These are phyloP conservation scores for Parazoanthus darwini DNA, from an alignment of 92 coral and sea anemone species.

Conservation along the genomic window DNA sequence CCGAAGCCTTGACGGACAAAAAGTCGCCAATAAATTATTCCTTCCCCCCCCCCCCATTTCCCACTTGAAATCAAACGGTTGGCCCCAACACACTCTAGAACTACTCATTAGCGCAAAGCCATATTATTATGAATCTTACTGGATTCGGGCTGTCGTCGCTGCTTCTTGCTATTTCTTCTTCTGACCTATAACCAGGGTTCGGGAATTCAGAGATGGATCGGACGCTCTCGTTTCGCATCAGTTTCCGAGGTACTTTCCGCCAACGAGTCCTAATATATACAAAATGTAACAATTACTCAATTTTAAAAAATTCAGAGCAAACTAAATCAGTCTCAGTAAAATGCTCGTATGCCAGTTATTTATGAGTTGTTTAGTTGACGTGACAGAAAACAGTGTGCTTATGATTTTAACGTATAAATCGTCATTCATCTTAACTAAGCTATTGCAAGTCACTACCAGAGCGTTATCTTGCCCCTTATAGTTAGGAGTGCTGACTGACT, in stretches of 20 bases:
- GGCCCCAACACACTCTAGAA: too few relatives aligned
- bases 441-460: too few relatives aligned
- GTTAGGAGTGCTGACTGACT: too few relatives aligned
- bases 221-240: constrained; percentile 27
- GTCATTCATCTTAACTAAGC: too few relatives aligned
- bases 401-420: not conserved
- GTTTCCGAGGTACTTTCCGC: not conserved
- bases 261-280: constrained; percentile 9
- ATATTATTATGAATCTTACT: not conserved
- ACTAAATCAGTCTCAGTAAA: too few relatives aligned
- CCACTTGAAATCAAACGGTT: too few relatives aligned
- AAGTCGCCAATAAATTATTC: too few relatives aligned
- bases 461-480: too few relatives aligned
- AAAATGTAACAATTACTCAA: not conserved
- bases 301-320: not conserved
- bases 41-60: too few relatives aligned
- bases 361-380: not conserved
- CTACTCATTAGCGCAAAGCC: too few relatives aligned
- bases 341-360: too few relatives aligned
- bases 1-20: too few relatives aligned
- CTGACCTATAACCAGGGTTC: constrained; percentile 25
- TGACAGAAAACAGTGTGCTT: not conserved
- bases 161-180: not conserved
- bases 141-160: not conserved
- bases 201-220: constrained; percentile 24